phyloP scores from a whole-genome alignment of 1,140 invertebrate genomes.

The Micrasema longulum region DNA sequence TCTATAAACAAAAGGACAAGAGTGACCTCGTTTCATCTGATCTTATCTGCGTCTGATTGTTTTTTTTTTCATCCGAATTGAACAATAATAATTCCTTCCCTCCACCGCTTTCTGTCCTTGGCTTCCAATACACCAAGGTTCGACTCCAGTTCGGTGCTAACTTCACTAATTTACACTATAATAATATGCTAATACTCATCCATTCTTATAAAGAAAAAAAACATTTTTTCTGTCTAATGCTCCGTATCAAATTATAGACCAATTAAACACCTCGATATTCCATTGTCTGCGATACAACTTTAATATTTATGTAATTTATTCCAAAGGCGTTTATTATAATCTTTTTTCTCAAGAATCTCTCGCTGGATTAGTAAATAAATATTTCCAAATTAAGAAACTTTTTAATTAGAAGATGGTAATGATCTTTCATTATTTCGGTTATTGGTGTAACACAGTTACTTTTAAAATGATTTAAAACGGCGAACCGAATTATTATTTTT shows the following conservation, averaged over 20 bases:
- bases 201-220: constrained; percentile 8
- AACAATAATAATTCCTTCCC: constrained; percentile 8
- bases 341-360: too few species aligned
- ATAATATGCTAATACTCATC: constrained; percentile 12
- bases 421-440: too few species aligned
- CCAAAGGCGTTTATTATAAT: too few species aligned
- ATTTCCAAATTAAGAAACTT: too few species aligned
- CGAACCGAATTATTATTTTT: too few species aligned
- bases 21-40: constrained; percentile 19
- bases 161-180: neutral
- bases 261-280: neutral
- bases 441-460: too few species aligned
- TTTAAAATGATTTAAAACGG: too few species aligned
- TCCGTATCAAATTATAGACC: constrained; percentile 19
- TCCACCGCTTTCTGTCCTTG: constrained; percentile 2
- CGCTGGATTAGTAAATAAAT: too few species aligned
- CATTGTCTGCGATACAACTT: neutral
- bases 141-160: neutral
- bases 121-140: constrained; percentile 12
- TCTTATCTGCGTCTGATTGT: constrained; percentile 20
- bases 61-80: constrained; percentile 7
- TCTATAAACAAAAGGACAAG: constrained; percentile 30
- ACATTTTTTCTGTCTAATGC: constrained; percentile 3
- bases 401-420: too few species aligned
- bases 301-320: neutral